Percentiles rank a stretch among this genome's conserved stretches.
These are phyloP conservation scores for Parnassius orleans DNA, from an alignment of 2,888 invertebrate species.

Conservation along the genomic window DNA sequence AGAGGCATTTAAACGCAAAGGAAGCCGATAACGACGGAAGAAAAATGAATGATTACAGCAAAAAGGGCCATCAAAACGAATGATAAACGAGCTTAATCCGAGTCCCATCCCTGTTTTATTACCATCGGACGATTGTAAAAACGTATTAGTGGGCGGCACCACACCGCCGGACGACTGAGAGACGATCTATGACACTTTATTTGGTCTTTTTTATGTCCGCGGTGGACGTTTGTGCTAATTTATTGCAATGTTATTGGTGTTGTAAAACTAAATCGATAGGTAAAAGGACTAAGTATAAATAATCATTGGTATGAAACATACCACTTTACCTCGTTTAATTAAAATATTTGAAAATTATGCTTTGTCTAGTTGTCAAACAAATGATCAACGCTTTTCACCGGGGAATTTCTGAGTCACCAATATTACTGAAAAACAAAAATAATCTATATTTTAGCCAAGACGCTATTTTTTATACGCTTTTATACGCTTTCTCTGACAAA, in stretches of 20 bases:
- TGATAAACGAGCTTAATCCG: slow-evolving; percentile 80
- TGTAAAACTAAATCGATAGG: slow-evolving; percentile 28
- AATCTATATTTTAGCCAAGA: too few species aligned
- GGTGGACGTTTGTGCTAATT: slow-evolving; percentile 59
- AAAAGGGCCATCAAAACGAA: slow-evolving; percentile 80
- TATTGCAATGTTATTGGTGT: slow-evolving; percentile 54
- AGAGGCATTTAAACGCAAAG: slow-evolving; percentile 74
- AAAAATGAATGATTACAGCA: slow-evolving; percentile 81
- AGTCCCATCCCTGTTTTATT: slow-evolving; percentile 78
- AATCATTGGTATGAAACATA: neutral
- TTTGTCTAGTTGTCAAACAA: too few species aligned
- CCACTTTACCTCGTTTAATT: too few species aligned
- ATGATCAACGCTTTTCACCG: too few species aligned
- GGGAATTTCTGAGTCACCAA: too few species aligned
- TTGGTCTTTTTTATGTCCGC: slow-evolving; percentile 65
- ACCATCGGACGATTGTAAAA: slow-evolving; percentile 77
- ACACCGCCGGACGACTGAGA: slow-evolving; percentile 36
- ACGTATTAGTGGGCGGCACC: slow-evolving; percentile 71
- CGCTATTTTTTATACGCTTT: too few species aligned
- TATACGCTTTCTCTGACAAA: too few species aligned
- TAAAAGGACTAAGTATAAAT: slow-evolving; percentile 7
- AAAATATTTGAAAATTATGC: too few species aligned
- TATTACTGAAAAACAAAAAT: too few species aligned
- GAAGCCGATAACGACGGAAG: slow-evolving; percentile 76
- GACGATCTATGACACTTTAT: slow-evolving; percentile 66